Conservation (phyloP, 2,888 invertebrate species). For the Sclerodermus sp. region DNA sequence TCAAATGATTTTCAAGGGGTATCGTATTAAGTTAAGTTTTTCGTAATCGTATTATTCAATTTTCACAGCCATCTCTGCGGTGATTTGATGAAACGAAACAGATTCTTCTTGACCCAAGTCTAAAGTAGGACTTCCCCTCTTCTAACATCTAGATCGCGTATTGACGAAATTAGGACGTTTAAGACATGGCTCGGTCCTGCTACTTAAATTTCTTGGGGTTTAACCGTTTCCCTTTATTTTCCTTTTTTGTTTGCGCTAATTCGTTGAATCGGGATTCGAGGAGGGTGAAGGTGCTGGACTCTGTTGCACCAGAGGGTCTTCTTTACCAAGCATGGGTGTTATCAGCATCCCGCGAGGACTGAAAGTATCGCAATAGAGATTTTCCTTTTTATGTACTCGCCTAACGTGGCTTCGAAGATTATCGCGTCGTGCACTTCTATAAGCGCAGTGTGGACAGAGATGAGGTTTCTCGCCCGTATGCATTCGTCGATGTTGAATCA, state of each 20-base stretch:
- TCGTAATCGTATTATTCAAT: no score
- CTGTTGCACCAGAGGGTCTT: constrained; percentile 15
- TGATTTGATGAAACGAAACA: no score
- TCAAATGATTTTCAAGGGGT: constrained; percentile 1
- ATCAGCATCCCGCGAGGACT: constrained; percentile 60
- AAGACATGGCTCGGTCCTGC: constrained; percentile 15
- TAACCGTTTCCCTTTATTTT: no score
- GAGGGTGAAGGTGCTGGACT: constrained; percentile 33
- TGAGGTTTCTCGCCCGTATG: constrained; percentile 64
- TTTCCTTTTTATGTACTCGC: constrained; percentile 62
- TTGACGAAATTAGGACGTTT: constrained; percentile 48
- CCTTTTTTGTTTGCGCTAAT: no score
- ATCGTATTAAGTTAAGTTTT: no score
- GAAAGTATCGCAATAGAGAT: constrained; percentile 63
- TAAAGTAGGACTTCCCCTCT: not conserved
- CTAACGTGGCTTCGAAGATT: constrained; percentile 63
- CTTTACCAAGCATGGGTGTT: constrained; percentile 37
- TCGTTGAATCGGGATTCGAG: constrained; percentile 39
- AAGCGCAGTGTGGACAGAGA: constrained; percentile 63
- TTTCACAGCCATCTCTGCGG: no score
- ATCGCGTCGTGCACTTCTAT: constrained; percentile 62
- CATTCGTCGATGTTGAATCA: constrained; percentile 63
- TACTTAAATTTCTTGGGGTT: constrained; percentile 10
- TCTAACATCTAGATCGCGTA: constrained; percentile 24
- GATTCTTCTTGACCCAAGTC: no score